Evolutionary conservation across 2,113 vertebrate genomes (phyloP).

Genomic region (Orientallactaga bullata): DNA sequence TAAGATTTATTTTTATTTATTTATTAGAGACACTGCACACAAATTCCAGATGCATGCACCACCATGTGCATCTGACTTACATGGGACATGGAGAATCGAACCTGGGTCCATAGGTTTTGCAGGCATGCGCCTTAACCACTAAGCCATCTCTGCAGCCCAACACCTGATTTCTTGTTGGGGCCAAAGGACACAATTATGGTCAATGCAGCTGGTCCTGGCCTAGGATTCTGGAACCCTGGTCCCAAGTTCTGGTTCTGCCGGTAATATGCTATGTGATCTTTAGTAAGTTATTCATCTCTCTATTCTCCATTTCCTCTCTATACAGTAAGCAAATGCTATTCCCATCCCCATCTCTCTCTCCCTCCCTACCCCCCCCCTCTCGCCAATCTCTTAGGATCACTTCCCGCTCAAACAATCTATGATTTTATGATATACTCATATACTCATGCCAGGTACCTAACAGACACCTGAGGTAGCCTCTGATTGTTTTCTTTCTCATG

Average conservation of each 20-base stretch:
- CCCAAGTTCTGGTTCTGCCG: conserved; percentile 25
- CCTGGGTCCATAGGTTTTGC: too few species aligned
- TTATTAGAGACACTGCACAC: too few species aligned
- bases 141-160: not conserved
- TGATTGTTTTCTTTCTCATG: conserved; percentile 35
- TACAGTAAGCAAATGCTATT: too few species aligned
- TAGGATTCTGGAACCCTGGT: conserved; percentile 28
- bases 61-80: too few species aligned
- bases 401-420: conserved; percentile 25
- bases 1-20: too few species aligned
- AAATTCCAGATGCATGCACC: too few species aligned
- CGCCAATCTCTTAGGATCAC: conserved; percentile 47
- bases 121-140: too few species aligned
- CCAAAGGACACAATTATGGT: not conserved
- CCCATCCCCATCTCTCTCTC: too few species aligned
- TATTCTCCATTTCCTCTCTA: not conserved
- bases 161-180: conserved; percentile 22
- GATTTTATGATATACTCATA: conserved; percentile 28
- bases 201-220: not conserved
- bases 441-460: not conserved
- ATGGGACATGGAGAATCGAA: too few species aligned
- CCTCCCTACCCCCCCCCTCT: not conserved
- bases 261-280: conserved; percentile 31
- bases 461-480: conserved; percentile 7
- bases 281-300: conserved; percentile 23